Evolutionary conservation across 2,888 invertebrate species (phyloP).

Genomic region (Abrostola tripartita): DNA sequence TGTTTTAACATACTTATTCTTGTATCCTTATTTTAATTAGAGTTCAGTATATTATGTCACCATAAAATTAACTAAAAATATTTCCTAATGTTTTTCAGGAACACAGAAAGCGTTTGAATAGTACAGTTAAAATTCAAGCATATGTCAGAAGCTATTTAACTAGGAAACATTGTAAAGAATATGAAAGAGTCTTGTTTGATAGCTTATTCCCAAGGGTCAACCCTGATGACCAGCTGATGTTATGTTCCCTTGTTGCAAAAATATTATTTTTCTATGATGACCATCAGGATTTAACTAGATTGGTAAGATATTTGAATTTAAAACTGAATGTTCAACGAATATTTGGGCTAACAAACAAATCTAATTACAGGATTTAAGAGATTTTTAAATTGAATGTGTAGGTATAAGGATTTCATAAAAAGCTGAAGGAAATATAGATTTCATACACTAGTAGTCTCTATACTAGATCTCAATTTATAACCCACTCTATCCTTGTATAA

Average conservation of each 20-base stretch:
- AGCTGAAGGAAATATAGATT: no score
- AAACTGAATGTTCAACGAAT: neutral
- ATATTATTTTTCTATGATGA: constrained; percentile 94
- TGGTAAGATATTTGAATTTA: no score
- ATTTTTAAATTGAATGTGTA: no score
- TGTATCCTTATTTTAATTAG: no score
- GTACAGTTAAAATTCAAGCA: constrained; percentile 94
- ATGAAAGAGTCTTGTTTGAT: constrained; percentile 92
- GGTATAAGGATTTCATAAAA: no score
- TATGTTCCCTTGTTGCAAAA: constrained; percentile 89
- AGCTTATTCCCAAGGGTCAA: constrained; percentile 83
- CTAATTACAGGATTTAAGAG: no score
- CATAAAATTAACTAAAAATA: neutral
- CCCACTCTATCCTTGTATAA: constrained; percentile 2
- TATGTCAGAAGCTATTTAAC: constrained; percentile 92
- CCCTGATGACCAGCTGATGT: constrained; percentile 80
- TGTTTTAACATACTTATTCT: no score
- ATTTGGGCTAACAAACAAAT: no score
- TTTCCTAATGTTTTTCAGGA: constrained; percentile 82
- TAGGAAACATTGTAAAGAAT: constrained; percentile 90
- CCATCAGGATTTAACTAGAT: constrained; percentile 87
- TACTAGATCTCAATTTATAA: no score
- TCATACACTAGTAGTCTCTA: no score
- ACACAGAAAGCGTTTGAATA: constrained; percentile 91
- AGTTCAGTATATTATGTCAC: no score